Evolutionary conservation across 2,888 invertebrate species (phyloP).

Genomic region (Watsonalla binaria): DNA sequence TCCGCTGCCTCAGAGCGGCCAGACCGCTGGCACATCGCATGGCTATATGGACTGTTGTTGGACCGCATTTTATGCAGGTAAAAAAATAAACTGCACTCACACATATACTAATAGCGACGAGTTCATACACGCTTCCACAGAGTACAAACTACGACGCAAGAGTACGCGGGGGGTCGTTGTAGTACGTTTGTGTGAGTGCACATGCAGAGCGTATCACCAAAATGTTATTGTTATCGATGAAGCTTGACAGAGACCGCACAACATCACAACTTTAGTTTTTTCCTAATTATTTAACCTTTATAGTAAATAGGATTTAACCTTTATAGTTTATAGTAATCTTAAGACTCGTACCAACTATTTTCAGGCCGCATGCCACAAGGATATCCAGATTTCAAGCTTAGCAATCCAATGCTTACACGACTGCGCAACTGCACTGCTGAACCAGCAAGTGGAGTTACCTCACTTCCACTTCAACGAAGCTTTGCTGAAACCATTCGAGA

Average conservation of each 20-base stretch:
- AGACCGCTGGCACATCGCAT: slow-evolving; percentile 94
- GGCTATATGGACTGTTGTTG: slow-evolving; percentile 94
- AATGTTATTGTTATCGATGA: no score
- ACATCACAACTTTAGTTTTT: no score
- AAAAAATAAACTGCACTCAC: no score
- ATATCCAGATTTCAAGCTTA: slow-evolving; percentile 91
- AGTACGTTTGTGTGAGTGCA: no score
- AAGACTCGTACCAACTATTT: slow-evolving; percentile 11
- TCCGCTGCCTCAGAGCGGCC: slow-evolving; percentile 91
- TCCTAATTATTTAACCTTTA: no score
- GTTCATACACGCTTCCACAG: no score
- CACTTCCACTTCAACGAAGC: slow-evolving; percentile 98
- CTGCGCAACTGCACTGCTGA: slow-evolving; percentile 90
- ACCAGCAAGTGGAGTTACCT: slow-evolving; percentile 91
- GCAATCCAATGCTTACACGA: slow-evolving; percentile 96
- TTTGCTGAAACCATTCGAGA: slow-evolving; percentile 96
- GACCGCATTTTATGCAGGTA: slow-evolving; percentile 96
- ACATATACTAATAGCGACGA: no score
- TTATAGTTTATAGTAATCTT: not conserved
- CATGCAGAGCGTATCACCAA: no score
- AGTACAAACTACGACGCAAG: no score
- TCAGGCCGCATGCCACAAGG: slow-evolving; percentile 94
- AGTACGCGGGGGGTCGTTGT: no score
- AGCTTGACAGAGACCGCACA: no score
- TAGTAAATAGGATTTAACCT: no score